phyloP scores from a whole-genome alignment of 2,113 vertebrate genomes.

The Patagioenas fasciata region DNA sequence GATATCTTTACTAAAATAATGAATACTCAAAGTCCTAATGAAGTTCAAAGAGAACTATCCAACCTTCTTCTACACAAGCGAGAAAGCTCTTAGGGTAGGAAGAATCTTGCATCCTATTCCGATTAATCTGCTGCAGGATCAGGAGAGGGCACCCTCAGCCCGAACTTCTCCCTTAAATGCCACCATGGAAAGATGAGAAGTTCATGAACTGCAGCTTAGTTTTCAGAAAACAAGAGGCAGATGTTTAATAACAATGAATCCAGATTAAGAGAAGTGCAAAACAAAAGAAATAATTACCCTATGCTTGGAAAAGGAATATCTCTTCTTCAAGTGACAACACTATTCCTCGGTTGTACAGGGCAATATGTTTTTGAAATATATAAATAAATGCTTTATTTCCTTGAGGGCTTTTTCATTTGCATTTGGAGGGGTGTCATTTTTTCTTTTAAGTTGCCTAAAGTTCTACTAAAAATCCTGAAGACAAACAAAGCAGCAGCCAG shows the following conservation, averaged over 20 bases:
- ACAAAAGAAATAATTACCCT: background rate
- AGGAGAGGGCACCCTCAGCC: constrained; percentile 60
- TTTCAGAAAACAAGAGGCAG: background rate
- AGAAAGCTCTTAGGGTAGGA: background rate
- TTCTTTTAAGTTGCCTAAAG: background rate
- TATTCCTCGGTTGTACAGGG: background rate
- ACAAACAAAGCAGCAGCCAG: background rate
- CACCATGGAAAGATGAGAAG: background rate
- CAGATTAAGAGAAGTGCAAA: background rate
- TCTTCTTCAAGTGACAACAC: background rate
- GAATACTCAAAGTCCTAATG: background rate
- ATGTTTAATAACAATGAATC: background rate
- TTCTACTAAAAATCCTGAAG: background rate
- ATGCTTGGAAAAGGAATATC: background rate
- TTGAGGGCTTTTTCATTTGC: background rate
- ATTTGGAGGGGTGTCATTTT: background rate
- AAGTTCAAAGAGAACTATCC: background rate
- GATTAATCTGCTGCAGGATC: background rate
- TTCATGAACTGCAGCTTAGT: background rate
- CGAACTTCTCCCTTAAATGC: background rate
- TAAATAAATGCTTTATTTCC: background rate
- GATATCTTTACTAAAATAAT: background rate
- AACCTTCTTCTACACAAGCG: background rate
- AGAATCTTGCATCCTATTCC: background rate
- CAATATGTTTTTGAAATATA: background rate